Evolutionary conservation across 2,113 vertebrate genomes (phyloP), one percentile per base, ranked within the genome.

Genomic region (Danionella cerebrum): DNA sequence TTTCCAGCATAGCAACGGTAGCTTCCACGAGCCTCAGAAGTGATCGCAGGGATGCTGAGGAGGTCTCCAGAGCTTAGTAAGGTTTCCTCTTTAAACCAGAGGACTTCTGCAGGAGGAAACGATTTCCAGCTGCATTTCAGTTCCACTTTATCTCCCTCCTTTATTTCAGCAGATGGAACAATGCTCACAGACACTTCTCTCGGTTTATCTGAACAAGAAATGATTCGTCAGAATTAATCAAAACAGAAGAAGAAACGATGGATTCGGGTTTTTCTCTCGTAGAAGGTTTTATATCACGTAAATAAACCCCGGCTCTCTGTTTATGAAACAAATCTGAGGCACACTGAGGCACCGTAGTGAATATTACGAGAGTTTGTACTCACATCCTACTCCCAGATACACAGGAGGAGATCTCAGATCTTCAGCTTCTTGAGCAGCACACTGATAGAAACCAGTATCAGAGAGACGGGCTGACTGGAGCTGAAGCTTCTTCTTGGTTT

Each of bases 1-100:
- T 62, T 66, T 14, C 1, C 1, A 7, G 47, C 16, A 42, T 13
- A 25, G 44, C 73, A 75, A 1, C 27, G 25, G 18, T 64, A 75
- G 0, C 25, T 2, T 54, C 73, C 73, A 11, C 60, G 52, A 29
- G 59, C 16, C 45, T 53, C 22, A 63, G 58, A 64, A 2, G 3
- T 48, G 21, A 57, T 50, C 12, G 1, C 41, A 1, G 13, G 24
- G 13, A 64, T 41, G 48, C 2, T 53, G 16, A 25, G 42, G 6
- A 0, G 36, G 2, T 38, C 10, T 11, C 29, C 65, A 16, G 6
- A 33, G 2, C 0, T 1, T 18, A 19, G 3, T 8, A 5, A 41
- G 2, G 2, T 27, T 38, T 0, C 7, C 4, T 10, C 22, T 19
- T 39, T 69, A 59, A 12, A 69, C 39, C 39, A 31, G 29, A 3